A percentile compares a stretch with the other conserved stretches of the same genome.
These are phyloP conservation scores for Aquatica leii DNA, from an alignment of 2,888 invertebrate genomes.

Conservation along the genomic window DNA sequence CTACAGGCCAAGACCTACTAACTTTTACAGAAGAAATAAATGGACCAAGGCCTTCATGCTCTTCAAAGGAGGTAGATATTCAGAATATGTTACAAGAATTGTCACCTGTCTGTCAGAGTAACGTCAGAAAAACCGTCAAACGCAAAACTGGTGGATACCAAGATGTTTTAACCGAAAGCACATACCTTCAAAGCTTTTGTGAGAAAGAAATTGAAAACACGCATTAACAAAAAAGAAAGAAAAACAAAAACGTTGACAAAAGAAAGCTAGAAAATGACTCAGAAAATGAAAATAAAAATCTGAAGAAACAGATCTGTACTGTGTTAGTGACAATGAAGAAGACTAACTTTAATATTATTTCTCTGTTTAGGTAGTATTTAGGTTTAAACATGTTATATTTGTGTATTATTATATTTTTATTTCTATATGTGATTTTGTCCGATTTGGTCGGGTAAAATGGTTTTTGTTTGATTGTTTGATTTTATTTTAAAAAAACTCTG, in stretches of 20 bases:
- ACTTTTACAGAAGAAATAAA: no score
- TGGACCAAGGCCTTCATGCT: no score
- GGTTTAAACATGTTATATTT: no score
- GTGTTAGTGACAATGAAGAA: neutral
- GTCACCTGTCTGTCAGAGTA: no score
- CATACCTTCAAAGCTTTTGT: neutral
- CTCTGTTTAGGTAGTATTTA: no score
- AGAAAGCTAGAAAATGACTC: neutral
- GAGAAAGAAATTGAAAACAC: neutral
- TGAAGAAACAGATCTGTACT: neutral
- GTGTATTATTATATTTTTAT: no score
- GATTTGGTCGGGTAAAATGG: neutral
- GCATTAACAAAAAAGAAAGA: neutral
- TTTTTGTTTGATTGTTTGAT: neutral
- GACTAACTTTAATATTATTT: constrained; percentile 19
- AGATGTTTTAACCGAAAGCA: neutral
- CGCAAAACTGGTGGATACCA: no score
- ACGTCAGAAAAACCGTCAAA: no score
- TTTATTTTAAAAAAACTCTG: no score
- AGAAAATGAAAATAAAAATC: neutral
- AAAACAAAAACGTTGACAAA: neutral
- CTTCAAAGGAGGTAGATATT: no score
- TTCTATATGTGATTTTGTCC: neutral
- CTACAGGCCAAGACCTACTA: no score
- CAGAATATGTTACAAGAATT: no score